Percentiles rank a stretch among this genome's conserved stretches.
Evolutionary conservation across 2,888 invertebrate genomes (phyloP).

Genomic region (Torymus tubicola): DNA sequence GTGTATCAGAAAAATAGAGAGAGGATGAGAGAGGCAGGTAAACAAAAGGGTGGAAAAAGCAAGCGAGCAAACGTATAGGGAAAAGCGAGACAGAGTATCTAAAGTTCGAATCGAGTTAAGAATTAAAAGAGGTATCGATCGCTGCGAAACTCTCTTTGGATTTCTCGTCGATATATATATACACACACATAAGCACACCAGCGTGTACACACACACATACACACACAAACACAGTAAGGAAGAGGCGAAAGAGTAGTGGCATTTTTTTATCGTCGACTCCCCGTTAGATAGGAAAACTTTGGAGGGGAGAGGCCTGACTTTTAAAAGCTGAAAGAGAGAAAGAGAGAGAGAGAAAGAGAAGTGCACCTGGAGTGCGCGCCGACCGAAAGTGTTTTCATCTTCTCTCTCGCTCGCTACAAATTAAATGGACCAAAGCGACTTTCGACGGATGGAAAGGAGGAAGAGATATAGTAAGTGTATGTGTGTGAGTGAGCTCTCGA

Average conservation of each 20-base stretch:
- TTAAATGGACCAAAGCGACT: constrained; percentile 43
- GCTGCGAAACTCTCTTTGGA: constrained; percentile 42
- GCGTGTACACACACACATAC: not conserved
- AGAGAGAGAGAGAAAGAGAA: constrained; percentile 36
- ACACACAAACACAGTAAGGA: not conserved
- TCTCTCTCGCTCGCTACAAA: constrained; percentile 35
- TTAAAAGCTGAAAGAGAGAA: constrained; percentile 39
- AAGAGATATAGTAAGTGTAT: no score
- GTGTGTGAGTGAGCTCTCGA: not conserved
- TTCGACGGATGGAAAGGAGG: not conserved
- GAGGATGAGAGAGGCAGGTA: constrained; percentile 4
- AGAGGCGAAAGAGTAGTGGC: constrained; percentile 1
- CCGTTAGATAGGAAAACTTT: constrained; percentile 54
- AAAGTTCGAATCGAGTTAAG: constrained; percentile 63
- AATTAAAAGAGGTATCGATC: constrained; percentile 64
- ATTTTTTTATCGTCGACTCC: constrained; percentile 39
- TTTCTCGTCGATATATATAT: constrained; percentile 28
- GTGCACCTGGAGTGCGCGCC: constrained; percentile 34
- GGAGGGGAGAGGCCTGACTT: constrained; percentile 21
- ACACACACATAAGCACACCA: not conserved
- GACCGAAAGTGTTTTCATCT: constrained; percentile 51
- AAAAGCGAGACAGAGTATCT: constrained; percentile 32
- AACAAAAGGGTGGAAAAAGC: constrained; percentile 41
- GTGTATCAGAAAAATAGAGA: not conserved
- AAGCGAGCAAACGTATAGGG: constrained; percentile 50